A percentile compares a stretch with the other conserved stretches of the same genome.
phyloP scores from a whole-genome alignment of 2,888 invertebrate species.

The Shargacucullia verbasci region DNA sequence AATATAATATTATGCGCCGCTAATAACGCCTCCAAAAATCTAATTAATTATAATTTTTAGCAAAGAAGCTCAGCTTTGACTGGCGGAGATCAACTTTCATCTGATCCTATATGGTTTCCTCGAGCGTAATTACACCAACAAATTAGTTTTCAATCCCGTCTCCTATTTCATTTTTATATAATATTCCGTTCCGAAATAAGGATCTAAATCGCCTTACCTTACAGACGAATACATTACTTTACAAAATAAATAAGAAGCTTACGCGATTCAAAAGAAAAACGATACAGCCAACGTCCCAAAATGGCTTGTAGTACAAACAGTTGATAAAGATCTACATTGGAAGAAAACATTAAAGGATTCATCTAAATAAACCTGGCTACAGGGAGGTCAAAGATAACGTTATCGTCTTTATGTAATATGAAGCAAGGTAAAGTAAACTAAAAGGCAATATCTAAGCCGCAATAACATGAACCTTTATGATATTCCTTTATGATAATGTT shows the following conservation, averaged over 20 bases:
- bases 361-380: conserved; percentile 42
- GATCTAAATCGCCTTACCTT: conserved; percentile 13
- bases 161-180: conserved; percentile 1
- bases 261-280: conserved; percentile 20
- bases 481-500: conserved; percentile 74
- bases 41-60: neutral
- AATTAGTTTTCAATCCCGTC: conserved; percentile 3
- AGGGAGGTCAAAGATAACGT: conserved; percentile 62
- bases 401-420: conserved; percentile 62
- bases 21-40: neutral
- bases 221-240: conserved; percentile 26
- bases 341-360: conserved; percentile 46
- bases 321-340: conserved; percentile 43
- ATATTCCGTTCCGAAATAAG: conserved; percentile 7
- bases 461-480: conserved; percentile 76
- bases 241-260: conserved; percentile 33
- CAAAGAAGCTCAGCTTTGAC: neutral
- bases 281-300: conserved; percentile 15
- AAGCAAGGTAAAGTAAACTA: conserved; percentile 66
- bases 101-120: neutral
- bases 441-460: conserved; percentile 70
- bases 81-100: neutral
- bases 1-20: too few species aligned
- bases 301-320: conserved; percentile 9
- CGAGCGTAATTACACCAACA: conserved; percentile 2